Evolutionary conservation across 2,113 vertebrate species (phyloP), one percentile per base, ranked within the genome.

Genomic region (Megaleporinus macrocephalus): DNA sequence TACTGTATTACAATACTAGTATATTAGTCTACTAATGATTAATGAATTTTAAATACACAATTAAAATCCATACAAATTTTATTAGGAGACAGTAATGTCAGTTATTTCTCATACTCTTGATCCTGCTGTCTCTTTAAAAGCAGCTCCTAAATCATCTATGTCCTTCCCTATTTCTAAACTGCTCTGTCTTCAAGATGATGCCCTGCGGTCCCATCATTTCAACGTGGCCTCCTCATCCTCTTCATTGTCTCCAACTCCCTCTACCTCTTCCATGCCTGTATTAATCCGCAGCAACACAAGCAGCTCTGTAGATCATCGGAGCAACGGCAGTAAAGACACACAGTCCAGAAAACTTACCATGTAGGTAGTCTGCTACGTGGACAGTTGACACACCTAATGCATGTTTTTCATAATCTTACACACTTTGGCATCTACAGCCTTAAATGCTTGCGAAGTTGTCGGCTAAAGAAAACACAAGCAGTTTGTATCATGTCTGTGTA

Each of bases 281-380:
- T 90, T 95, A 74, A 94, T 96, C 88, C 93, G 92, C 84, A 93
- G 93, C 79, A 96, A 91, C 85, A 90, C 95, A 14, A 92, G 89
- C 62, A 93, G 87, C 90, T 90, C 95, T 16, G 73, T 89, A 41
- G 96, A 98, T 16, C 91, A 93, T 55, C 95, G 96, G 87, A 92
- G 33, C 73, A 94, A 86, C 20, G 93, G 94, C 29, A 90, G 89
- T 85, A 98, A 96, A 92, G 97, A 98, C 44, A 81, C 79, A 10
- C 95, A 95, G 26, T 92, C 96, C 59, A 95, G 96, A 87, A 98
- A 95, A 85, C 93, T 96, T 85, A 93, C 93, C 41, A 91, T 96
- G 97, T 98, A 91, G 93, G 96, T 97, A n/a, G n/a, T n/a, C n/a
- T n/a, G n/a, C n/a, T n/a, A n/a, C n/a, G n/a, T n/a, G n/a, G n/a